Evolutionary conservation across 2,113 vertebrate species (phyloP).

Genomic region (Opisthocomus hoazin): DNA sequence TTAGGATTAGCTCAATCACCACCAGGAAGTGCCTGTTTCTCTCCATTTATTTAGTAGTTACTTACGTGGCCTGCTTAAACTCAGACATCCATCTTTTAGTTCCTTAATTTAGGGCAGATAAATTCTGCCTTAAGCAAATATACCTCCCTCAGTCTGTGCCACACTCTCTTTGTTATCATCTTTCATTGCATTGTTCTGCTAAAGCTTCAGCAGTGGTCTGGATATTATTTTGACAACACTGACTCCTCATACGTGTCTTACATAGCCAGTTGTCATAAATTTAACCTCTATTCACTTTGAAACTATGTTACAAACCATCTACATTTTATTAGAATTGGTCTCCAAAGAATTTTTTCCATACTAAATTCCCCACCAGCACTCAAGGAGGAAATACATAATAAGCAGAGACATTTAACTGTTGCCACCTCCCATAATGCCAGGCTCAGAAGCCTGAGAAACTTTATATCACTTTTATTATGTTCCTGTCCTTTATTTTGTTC

Average conservation of each 20-base stretch:
- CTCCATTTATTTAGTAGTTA: neutral
- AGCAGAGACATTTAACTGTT: neutral
- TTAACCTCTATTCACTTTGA: neutral
- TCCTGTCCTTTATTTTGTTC: neutral
- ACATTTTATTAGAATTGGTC: neutral
- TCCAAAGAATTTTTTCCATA: neutral
- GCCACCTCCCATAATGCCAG: neutral
- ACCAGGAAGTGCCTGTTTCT: neutral
- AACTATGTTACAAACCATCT: neutral
- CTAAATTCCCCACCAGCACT: neutral
- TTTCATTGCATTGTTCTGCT: neutral
- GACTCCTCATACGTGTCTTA: neutral
- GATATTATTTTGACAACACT: neutral
- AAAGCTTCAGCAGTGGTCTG: neutral
- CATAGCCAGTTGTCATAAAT: neutral
- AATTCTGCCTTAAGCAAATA: neutral
- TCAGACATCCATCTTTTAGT: neutral
- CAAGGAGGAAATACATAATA: neutral
- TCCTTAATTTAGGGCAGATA: accelerated
- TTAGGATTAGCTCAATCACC: neutral
- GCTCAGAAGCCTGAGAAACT: neutral
- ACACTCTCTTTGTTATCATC: neutral
- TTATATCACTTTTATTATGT: neutral
- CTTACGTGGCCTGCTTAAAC: neutral
- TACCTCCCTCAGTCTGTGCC: neutral